Evolutionary conservation across 1,140 invertebrate genomes (phyloP).

Genomic region (Drosophila ironensis): DNA sequence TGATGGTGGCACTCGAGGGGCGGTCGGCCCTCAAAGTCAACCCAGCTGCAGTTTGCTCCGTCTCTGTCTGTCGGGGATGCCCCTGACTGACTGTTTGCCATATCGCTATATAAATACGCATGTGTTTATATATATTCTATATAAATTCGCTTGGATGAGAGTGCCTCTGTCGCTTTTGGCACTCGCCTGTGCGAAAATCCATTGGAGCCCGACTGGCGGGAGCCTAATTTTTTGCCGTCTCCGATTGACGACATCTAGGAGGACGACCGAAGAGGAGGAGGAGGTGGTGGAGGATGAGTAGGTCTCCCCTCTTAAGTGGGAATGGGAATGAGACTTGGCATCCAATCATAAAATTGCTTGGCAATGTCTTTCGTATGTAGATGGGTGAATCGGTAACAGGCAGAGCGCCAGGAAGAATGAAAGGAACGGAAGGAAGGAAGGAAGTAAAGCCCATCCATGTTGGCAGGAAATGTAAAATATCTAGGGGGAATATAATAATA

Average conservation of each 20-base stretch:
- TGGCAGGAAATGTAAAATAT: conserved; percentile 49
- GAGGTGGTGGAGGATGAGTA: conserved; percentile 18
- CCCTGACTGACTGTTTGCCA: conserved; percentile 44
- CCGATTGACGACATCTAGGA: conserved; percentile 25
- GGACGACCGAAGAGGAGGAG: conserved; percentile 8
- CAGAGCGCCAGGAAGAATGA: background rate
- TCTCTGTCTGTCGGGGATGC: conserved; percentile 11
- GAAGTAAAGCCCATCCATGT: conserved; percentile 25
- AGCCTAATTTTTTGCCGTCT: conserved; percentile 75
- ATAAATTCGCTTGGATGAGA: conserved; percentile 16
- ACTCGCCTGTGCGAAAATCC: conserved; percentile 78
- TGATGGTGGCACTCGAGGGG: conserved; percentile 54
- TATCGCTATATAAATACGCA: conserved; percentile 29
- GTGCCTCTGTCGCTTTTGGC: conserved; percentile 68
- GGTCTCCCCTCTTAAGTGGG: conserved; percentile 29
- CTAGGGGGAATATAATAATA: no score
- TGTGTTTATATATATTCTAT: conserved; percentile 6
- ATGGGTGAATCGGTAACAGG: background rate
- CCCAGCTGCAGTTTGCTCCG: conserved; percentile 15
- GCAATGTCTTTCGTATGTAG: conserved; percentile 64
- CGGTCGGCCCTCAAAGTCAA: conserved; percentile 44
- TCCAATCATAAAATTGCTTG: conserved; percentile 74
- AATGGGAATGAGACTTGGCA: conserved; percentile 52
- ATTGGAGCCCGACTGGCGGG: conserved; percentile 76
- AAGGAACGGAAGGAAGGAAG: conserved; percentile 18